These are phyloP conservation scores for Cheiracanthium punctorium DNA, from an alignment of 2,888 invertebrate genomes.

Conservation along the genomic window DNA sequence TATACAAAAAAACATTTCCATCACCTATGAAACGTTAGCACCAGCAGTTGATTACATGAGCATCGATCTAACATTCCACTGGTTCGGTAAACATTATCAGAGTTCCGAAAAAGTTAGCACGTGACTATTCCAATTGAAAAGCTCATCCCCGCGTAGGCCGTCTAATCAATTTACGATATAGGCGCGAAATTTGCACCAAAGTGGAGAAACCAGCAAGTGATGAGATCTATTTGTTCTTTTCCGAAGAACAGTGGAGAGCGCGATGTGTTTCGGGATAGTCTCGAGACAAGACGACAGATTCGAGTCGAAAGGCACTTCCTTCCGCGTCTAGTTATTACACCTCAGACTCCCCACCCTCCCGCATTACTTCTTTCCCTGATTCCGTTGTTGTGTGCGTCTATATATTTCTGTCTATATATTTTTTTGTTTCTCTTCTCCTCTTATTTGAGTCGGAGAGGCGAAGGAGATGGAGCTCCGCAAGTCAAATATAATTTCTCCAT, in stretches of 20 bases:
- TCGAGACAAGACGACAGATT: neutral
- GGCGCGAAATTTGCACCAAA: neutral
- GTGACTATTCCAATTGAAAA: neutral
- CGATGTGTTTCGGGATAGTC: neutral
- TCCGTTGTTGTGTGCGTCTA: conserved; percentile 5
- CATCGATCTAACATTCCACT: too few relatives aligned
- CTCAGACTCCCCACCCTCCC: conserved; percentile 48
- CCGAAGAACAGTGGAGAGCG: neutral
- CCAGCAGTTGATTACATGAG: too few relatives aligned
- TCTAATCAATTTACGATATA: neutral
- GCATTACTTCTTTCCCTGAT: conserved; percentile 46
- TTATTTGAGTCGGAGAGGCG: conserved; percentile 56
- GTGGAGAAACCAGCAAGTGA: neutral
- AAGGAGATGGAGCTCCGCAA: conserved; percentile 53
- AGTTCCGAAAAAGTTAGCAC: neutral
- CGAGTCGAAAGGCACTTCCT: conserved; percentile 53
- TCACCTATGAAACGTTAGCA: too few relatives aligned
- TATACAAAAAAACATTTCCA: too few relatives aligned
- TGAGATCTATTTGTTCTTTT: neutral
- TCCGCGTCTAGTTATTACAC: conserved; percentile 60
- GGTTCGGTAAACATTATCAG: neutral
- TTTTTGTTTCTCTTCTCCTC: conserved; percentile 29
- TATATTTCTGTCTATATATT: conserved; percentile 12
- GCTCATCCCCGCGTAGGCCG: neutral
- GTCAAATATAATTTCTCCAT: conserved; percentile 69